Evolutionary conservation across 2,113 vertebrate species (phyloP).

Genomic region (Tragelaphus imberbis): DNA sequence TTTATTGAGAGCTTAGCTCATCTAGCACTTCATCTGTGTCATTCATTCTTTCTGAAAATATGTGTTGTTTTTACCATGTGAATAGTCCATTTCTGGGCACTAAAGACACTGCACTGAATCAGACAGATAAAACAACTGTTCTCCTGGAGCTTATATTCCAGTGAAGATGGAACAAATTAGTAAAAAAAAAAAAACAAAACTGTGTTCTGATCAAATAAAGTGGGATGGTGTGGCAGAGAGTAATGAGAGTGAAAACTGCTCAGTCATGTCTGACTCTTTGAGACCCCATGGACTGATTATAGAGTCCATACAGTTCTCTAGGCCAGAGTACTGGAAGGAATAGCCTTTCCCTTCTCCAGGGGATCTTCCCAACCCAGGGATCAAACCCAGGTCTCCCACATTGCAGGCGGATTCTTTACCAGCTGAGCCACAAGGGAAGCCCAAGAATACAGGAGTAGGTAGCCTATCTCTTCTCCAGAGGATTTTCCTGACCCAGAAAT

Average conservation of each 20-base stretch:
- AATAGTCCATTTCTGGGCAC: not conserved
- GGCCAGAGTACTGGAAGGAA: not conserved
- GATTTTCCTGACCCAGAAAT: not conserved
- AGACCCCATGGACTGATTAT: not conserved
- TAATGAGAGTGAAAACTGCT: not conserved
- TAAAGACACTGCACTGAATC: not conserved
- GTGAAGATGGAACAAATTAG: not conserved
- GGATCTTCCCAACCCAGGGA: not conserved
- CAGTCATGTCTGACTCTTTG: accelerated
- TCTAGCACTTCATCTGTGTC: not conserved
- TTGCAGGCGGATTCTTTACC: not conserved
- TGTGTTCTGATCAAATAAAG: not conserved
- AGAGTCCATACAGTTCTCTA: not conserved
- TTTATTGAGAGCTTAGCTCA: not conserved
- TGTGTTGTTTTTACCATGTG: not conserved
- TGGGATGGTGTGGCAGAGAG: not conserved
- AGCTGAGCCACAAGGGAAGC: not conserved
- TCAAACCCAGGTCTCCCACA: not conserved
- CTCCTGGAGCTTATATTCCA: not conserved
- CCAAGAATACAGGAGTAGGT: not conserved
- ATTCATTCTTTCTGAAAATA: not conserved
- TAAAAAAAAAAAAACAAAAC: not conserved
- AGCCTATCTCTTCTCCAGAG: not conserved
- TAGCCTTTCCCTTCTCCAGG: not conserved
- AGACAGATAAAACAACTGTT: not conserved